Base-by-base conservation (phyloP, 2,888 invertebrate genomes). In the Agriopis leucophaearia region DNA sequence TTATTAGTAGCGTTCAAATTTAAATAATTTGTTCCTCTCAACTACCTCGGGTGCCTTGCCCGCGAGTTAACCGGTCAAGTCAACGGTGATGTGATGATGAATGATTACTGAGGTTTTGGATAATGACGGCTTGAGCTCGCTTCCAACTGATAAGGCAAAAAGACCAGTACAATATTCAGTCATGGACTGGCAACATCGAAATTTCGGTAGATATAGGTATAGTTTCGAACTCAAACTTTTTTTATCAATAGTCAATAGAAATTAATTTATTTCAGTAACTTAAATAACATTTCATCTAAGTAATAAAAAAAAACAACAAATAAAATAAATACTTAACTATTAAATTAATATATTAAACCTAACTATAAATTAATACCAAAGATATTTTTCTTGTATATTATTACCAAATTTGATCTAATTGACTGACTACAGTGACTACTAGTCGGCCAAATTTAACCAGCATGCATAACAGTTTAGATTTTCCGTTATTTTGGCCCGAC, bases 61-160 rank as follows among this genome's bases (percentile, higher is more conserved):
- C 71, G 81, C 83, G 83, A 44, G 85, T 84, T 89, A 89, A 88
- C 88, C 82, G 84, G 83, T 88, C 89, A 89, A 90, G 91, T 91
- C 86, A 82, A 83, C 78, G 82, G 84, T 91, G 90, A 94, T 92
- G 84, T 91, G 90, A 94, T 92, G 92, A 91, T 91, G 88, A 92
- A 90, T 93, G 92, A 93, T 94, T 93, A 89, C 91, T 82, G 83
- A 88, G 89, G 90, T 92, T 92, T 88, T 77, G 80, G 88, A 87
- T 93, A 93, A 93, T 93, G 90, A 91, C 82, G 86, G 86, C 78
- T 81, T 79, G 72, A 73, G 74, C 80, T 79, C 83, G 87, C 88
- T 88, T 76, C 88, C 88, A 88, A 85, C 87, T 85, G 88, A 86
- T 87, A 84, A 82, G 83, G 78, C 80, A 82, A 86, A 86, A 85